Conservation (phyloP, 2,888 invertebrate species). For the Mesochorus sp. region DNA sequence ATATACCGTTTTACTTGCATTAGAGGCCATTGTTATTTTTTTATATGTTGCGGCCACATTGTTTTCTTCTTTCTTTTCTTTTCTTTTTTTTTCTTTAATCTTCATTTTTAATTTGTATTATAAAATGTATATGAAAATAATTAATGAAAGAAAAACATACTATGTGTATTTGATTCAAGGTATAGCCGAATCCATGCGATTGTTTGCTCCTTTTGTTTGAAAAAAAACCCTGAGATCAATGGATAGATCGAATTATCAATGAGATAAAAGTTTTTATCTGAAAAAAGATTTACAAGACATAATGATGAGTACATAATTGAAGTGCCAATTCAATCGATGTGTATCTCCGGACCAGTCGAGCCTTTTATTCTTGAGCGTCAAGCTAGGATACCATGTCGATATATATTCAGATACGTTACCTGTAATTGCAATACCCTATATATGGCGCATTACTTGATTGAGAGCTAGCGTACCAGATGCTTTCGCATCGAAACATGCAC, state of each 20-base stretch:
- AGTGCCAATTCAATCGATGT: conserved; percentile 44
- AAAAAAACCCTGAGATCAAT: too few species aligned
- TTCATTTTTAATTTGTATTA: background rate
- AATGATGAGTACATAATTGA: conserved; percentile 46
- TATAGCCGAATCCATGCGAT: too few species aligned
- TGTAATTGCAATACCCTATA: conserved; percentile 34
- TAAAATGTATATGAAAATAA: too few species aligned
- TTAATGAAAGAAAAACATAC: too few species aligned
- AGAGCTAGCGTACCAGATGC: conserved; percentile 45
- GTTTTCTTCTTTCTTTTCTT: background rate
- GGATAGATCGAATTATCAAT: background rate
- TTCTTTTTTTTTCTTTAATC: background rate
- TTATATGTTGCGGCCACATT: too few species aligned
- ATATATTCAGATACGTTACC: background rate
- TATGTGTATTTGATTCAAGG: too few species aligned
- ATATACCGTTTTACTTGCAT: conserved; percentile 49
- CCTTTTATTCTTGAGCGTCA: conserved; percentile 38
- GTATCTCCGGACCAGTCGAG: conserved; percentile 15
- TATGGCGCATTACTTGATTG: conserved; percentile 28
- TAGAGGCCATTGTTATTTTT: conserved; percentile 42
- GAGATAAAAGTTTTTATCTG: background rate
- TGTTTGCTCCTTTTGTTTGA: too few species aligned
- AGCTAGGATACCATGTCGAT: background rate
- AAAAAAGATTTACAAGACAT: conserved; percentile 35
- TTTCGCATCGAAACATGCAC: conserved; percentile 37